Evolutionary conservation across 2,113 vertebrate genomes (phyloP).

Genomic region (Tiliqua scincoides): DNA sequence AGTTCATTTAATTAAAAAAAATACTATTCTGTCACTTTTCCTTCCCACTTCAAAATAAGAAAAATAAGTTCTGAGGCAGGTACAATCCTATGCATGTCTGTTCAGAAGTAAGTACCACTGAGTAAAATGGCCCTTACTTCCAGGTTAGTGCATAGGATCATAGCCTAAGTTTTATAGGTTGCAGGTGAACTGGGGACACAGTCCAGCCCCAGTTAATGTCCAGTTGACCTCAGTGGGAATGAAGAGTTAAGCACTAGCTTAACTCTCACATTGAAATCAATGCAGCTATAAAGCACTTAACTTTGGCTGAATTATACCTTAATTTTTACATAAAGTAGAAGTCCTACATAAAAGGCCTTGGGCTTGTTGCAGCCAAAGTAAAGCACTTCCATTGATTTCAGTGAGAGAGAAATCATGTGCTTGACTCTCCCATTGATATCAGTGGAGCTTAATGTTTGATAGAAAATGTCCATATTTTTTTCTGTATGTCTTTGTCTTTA

Average conservation of each 20-base stretch:
- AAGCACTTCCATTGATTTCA: constrained; percentile 36
- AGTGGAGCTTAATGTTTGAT: neutral
- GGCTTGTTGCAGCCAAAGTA: constrained; percentile 17
- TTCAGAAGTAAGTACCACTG: no score
- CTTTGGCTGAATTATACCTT: no score
- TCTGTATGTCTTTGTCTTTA: constrained; percentile 39
- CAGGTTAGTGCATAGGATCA: no score
- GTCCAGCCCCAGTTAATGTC: neutral
- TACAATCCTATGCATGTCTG: no score
- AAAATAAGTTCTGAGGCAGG: neutral
- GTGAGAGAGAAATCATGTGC: neutral
- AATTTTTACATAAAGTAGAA: no score
- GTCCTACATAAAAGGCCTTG: no score
- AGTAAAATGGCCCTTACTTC: no score
- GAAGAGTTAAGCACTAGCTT: no score
- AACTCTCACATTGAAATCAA: no score
- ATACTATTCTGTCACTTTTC: neutral
- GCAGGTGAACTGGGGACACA: neutral
- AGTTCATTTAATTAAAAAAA: neutral
- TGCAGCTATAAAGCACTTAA: no score
- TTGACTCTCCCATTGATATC: neutral
- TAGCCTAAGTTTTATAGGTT: neutral
- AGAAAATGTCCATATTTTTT: constrained; percentile 33
- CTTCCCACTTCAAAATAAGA: neutral
- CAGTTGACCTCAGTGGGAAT: neutral